phyloP scores from a whole-genome alignment of 1,140 invertebrate genomes.

The Maconellicoccus hirsutus region DNA sequence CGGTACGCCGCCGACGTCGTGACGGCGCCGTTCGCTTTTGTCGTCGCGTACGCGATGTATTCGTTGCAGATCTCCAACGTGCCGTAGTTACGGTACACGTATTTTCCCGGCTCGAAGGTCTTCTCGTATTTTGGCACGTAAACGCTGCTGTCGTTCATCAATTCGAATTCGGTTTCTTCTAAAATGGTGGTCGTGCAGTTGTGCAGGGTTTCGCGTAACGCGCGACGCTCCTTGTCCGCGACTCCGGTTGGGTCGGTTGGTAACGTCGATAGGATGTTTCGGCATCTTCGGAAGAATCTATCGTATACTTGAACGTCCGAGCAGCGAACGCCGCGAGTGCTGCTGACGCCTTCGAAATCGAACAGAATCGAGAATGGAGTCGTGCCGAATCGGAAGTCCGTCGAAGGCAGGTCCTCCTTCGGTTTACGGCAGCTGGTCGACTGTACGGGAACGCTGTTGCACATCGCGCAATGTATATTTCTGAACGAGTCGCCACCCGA shows the following conservation, averaged over 20 bases:
- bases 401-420: slow-evolving; percentile 27
- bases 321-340: neutral
- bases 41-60: neutral
- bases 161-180: slow-evolving; percentile 35
- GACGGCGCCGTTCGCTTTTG: neutral
- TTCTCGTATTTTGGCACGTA: slow-evolving; percentile 35
- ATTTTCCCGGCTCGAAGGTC: slow-evolving; percentile 33
- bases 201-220: neutral
- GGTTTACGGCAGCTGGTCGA: slow-evolving; percentile 33
- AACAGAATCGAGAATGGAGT: neutral
- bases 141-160: slow-evolving; percentile 35
- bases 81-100: slow-evolving; percentile 24
- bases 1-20: neutral
- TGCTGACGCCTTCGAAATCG: neutral
- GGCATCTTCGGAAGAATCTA: neutral
- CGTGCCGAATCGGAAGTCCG: slow-evolving; percentile 33
- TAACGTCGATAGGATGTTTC: too few relatives aligned
- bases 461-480: slow-evolving; percentile 46
- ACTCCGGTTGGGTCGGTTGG: neutral
- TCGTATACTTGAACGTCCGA: neutral
- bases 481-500: slow-evolving; percentile 38
- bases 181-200: slow-evolving; percentile 38
- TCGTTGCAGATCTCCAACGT: neutral
- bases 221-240: neutral
- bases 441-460: slow-evolving; percentile 39